A percentile compares a stretch with the other conserved stretches of the same genome.
Evolutionary conservation across 1,140 invertebrate species (phyloP).

Genomic region (Caenorhabditis brenneri): DNA sequence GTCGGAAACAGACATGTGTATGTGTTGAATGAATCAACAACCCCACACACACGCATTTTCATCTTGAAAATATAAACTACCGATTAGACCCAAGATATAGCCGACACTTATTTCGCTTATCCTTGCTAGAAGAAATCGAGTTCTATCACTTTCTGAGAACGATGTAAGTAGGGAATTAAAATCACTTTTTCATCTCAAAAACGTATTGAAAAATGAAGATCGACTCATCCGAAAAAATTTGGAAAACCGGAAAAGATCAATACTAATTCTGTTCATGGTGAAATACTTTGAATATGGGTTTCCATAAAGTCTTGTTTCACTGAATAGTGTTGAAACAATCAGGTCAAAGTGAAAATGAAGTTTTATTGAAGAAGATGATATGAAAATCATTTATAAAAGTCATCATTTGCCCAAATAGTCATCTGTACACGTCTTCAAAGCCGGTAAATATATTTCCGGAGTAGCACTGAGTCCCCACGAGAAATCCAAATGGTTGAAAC

Average conservation of each 20-base stretch:
- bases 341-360: too few species aligned
- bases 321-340: too few species aligned
- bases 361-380: too few species aligned
- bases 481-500: constrained; percentile 56
- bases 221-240: too few species aligned
- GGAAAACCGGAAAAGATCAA: too few species aligned
- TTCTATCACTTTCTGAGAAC: not conserved
- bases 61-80: too few species aligned
- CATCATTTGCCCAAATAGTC: constrained; percentile 22
- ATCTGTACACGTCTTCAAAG: constrained; percentile 28
- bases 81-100: too few species aligned
- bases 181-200: not conserved
- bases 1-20: constrained; percentile 8
- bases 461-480: constrained; percentile 54
- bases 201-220: not conserved
- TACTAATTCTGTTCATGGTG: too few species aligned
- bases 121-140: too few species aligned
- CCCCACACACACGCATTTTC: not conserved
- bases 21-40: constrained; percentile 10
- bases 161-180: not conserved
- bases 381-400: not conserved
- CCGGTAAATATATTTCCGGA: constrained; percentile 25
- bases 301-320: too few species aligned
- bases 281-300: too few species aligned
- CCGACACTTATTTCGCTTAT: too few species aligned